Percentiles rank a stretch among this genome's conserved stretches.
phyloP scores from a whole-genome alignment of 2,888 invertebrate species.

The Philopedon plagiatum region DNA sequence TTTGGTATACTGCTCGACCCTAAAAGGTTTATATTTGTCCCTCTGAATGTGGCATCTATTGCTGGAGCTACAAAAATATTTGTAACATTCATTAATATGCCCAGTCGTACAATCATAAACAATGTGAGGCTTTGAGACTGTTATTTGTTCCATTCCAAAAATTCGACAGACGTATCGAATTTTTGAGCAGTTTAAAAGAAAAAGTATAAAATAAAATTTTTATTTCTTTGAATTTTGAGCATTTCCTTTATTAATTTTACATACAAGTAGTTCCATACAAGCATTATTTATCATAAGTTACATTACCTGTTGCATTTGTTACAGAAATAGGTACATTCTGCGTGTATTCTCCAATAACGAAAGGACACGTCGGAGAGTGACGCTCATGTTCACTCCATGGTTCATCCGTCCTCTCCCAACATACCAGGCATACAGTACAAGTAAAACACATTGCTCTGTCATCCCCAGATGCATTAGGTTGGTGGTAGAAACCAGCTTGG shows the following conservation, averaged over 20 bases:
- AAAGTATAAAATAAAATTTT: too few species aligned
- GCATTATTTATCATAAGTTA: background rate
- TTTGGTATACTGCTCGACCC: slow-evolving; percentile 65
- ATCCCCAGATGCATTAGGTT: slow-evolving; percentile 90
- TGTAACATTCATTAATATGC: background rate
- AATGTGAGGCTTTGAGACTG: too few species aligned
- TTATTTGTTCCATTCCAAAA: too few species aligned
- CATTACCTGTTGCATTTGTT: slow-evolving; percentile 80
- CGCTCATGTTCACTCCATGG: slow-evolving; percentile 98
- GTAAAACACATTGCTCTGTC: slow-evolving; percentile 98
- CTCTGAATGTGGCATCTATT: slow-evolving; percentile 65
- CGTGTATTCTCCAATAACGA: slow-evolving; percentile 94
- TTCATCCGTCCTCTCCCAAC: slow-evolving; percentile 97
- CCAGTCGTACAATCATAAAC: too few species aligned
- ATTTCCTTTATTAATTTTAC: too few species aligned
- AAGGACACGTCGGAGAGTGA: slow-evolving; percentile 93
- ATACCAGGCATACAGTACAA: slow-evolving; percentile 93
- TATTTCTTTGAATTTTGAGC: too few species aligned
- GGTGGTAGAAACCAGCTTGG: slow-evolving; percentile 96
- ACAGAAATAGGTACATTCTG: slow-evolving; percentile 94
- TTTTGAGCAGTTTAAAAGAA: too few species aligned
- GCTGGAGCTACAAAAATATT: slow-evolving; percentile 75
- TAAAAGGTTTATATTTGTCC: slow-evolving; percentile 53
- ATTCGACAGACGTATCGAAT: too few species aligned
- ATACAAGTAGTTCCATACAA: too few species aligned